phyloP scores from a whole-genome alignment of 2,797 vertebrate species.

The Gobionotothen gibberifrons region DNA sequence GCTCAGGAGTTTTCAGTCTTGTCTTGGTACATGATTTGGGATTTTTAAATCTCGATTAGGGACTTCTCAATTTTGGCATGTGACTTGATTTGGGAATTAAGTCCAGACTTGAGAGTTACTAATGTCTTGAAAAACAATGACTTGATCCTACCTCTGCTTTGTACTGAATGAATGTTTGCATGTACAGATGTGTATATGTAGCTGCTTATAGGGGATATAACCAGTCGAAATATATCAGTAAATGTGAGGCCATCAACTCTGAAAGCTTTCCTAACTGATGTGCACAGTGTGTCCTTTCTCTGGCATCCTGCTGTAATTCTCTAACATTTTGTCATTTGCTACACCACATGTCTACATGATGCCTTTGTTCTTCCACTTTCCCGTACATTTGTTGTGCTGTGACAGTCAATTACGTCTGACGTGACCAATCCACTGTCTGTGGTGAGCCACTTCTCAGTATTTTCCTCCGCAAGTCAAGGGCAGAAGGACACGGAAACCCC shows the following conservation, averaged over 20 bases:
- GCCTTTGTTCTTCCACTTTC: background rate
- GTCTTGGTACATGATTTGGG: too few species aligned
- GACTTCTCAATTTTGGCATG: too few species aligned
- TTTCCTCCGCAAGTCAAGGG: conserved; percentile 29
- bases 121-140: too few species aligned
- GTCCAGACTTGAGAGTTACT: too few species aligned
- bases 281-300: background rate
- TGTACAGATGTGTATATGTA: conserved; percentile 3
- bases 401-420: conserved; percentile 20
- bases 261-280: background rate
- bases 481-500: conserved; percentile 59
- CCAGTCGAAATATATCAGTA: background rate
- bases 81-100: too few species aligned
- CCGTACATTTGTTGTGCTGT: conserved; percentile 23
- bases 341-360: background rate
- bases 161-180: conserved; percentile 7
- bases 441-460: conserved; percentile 34
- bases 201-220: background rate
- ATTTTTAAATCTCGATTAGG: too few species aligned
- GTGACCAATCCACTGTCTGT: conserved; percentile 49
- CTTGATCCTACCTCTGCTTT: too few species aligned
- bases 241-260: background rate
- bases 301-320: background rate
- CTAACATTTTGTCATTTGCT: background rate
- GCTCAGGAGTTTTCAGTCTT: too few species aligned